A percentile compares a stretch with the other conserved stretches of the same genome.
phyloP scores from a whole-genome alignment of 2,113 vertebrate genomes.

The Ailurus styani region DNA sequence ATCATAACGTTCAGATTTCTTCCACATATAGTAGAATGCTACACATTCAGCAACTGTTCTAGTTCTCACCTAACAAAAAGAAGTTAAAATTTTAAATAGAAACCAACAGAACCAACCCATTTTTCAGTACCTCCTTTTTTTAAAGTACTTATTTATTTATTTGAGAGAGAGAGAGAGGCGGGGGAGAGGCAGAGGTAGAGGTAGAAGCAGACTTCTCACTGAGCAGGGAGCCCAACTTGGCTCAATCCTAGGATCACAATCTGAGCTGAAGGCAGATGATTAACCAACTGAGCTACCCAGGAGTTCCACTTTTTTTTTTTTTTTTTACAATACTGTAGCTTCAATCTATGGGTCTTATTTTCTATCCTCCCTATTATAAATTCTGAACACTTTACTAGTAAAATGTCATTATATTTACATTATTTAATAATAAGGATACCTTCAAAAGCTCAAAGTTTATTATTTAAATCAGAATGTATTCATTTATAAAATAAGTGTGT shows the following conservation, averaged over 20 bases:
- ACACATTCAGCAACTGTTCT: constrained; percentile 97
- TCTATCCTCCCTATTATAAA: not conserved
- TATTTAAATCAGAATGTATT: not conserved
- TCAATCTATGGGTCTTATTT: not conserved
- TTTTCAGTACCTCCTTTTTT: not conserved
- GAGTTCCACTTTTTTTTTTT: not conserved
- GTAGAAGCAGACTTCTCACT: not conserved
- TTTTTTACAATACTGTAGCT: not conserved
- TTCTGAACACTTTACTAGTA: not conserved
- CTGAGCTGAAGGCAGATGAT: too few relatives aligned
- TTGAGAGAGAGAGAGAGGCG: not conserved
- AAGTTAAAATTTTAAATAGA: not conserved
- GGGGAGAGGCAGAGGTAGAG: not conserved
- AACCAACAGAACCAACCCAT: not conserved
- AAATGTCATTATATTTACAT: not conserved
- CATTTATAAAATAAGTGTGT: not conserved
- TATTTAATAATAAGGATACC: not conserved
- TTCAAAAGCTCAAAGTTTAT: not conserved
- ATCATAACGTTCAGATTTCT: constrained; percentile 98
- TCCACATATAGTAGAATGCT: constrained; percentile 99
- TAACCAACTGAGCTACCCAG: not conserved
- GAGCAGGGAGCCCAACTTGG: too few relatives aligned
- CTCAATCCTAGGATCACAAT: too few relatives aligned
- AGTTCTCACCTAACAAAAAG: constrained; percentile 86
- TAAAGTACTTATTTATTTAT: not conserved